phyloP scores from a whole-genome alignment of 2,797 vertebrate species.

The Urocyon cinereoargenteus region DNA sequence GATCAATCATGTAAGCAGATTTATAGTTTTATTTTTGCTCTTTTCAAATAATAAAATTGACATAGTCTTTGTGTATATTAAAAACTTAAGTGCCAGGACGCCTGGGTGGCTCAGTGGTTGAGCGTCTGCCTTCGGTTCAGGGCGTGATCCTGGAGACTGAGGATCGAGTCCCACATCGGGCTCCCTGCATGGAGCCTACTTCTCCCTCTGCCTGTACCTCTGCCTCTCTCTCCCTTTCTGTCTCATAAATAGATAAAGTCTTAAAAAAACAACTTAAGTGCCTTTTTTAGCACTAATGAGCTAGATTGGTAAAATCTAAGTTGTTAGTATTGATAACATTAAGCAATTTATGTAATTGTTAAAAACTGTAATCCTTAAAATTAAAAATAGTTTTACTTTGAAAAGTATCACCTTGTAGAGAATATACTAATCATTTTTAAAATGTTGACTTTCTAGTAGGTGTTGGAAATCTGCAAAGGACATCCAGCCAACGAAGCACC shows the following conservation, averaged over 20 bases:
- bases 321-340: too few relatives aligned
- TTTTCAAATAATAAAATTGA: slow-evolving; percentile 56
- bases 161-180: too few relatives aligned
- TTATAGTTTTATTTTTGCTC: slow-evolving; percentile 32
- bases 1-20: not conserved
- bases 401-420: not conserved
- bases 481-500: slow-evolving; percentile 96
- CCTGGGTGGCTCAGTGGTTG: too few relatives aligned
- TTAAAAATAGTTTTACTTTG: not conserved
- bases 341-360: slow-evolving; percentile 40
- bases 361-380: not conserved
- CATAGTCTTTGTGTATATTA: not conserved
- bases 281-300: not conserved
- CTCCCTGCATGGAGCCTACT: too few relatives aligned
- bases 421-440: slow-evolving; percentile 71
- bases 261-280: not conserved
- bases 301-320: not conserved
- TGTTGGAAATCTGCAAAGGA: slow-evolving; percentile 95
- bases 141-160: too few relatives aligned
- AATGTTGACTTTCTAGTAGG: slow-evolving; percentile 88
- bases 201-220: too few relatives aligned
- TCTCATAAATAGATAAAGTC: too few relatives aligned
- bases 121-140: too few relatives aligned
- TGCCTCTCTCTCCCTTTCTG: too few relatives aligned
- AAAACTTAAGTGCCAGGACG: not conserved